Conservation (phyloP, 2,797 vertebrate genomes). For the Telmatherina bonti region DNA sequence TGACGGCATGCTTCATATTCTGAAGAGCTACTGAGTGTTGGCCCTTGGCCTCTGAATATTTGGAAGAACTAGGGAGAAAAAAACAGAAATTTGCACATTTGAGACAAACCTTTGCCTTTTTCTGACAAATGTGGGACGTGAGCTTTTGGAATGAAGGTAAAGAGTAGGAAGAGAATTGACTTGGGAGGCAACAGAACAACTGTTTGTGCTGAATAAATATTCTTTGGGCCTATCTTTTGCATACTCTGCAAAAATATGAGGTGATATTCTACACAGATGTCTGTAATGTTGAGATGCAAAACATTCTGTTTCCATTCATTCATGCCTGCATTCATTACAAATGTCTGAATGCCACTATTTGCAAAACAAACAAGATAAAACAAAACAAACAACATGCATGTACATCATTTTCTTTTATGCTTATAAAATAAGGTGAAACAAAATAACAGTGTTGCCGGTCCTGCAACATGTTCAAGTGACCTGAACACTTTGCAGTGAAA, state of each 20-base stretch:
- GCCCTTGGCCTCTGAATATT: conserved; percentile 59
- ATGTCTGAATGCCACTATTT: conserved; percentile 12
- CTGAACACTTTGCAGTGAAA: conserved; percentile 48
- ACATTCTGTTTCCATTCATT: conserved; percentile 9
- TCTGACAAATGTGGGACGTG: conserved; percentile 33
- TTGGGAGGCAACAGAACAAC: conserved; percentile 14
- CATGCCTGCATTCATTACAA: conserved; percentile 15
- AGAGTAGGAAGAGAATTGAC: conserved; percentile 12
- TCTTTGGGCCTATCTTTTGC: conserved; percentile 19
- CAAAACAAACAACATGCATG: not conserved
- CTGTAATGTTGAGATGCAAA: conserved; percentile 3
- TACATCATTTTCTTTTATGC: not conserved
- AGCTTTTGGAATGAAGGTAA: conserved; percentile 41
- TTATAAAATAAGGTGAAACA: conserved; percentile 5
- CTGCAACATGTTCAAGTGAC: conserved; percentile 15
- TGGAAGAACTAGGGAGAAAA: conserved; percentile 36
- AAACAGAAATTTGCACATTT: conserved; percentile 37
- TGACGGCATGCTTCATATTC: conserved; percentile 67
- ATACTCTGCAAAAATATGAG: conserved; percentile 26
- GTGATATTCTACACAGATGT: not conserved
- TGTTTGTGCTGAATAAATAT: conserved; percentile 32
- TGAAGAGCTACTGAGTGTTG: conserved; percentile 56
- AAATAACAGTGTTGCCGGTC: not conserved
- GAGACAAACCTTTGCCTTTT: conserved; percentile 46
- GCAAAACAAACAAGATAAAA: conserved; percentile 2